Base-by-base conservation (phyloP, 2,888 invertebrate genomes). In the Maniola hyperantus region DNA sequence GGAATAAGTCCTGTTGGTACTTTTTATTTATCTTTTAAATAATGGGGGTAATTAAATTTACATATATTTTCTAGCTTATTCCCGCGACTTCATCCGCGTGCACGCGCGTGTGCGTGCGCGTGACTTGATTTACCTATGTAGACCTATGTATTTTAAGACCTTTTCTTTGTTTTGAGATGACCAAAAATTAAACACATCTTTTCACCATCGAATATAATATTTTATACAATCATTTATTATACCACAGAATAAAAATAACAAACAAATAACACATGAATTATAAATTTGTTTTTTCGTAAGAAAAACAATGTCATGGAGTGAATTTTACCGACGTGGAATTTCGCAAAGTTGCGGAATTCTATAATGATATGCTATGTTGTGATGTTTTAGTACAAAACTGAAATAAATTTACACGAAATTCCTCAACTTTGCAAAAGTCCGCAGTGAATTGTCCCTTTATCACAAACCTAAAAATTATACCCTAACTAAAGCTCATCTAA, bases 231-330 rank as follows among this genome's bases (percentile, higher is more conserved):
- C 46, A 34, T 48, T 59, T 59, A 33, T 15, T 63, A 54, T 18
- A 64, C 57, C 64, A 64, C 57, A 58, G n/a, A 50, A 26, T 48
- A 48, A 64, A 58, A 63, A 53, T 44, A 55, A 63, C 54, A 57
- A 64, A 58, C 57, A 50, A 64, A 39, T 53, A 62, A 59, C 59
- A 63, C 48, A 63, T 34, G 36, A 8, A 15, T 39, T 57, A 50
- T 15, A 57, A 55, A 58, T 6, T 55, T 46, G 34, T 44, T 54
- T 62, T 63, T 64, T 55, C 54, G 46, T 64, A 46, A 39, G 11
- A 55, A 55, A 48, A 34, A 55, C 46, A 57, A 20, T 39, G 20
- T 42, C 39, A 34, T 54, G 33, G 5, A 63, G 18, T 15, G 33
- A 55, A 44, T 39, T 53, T 15, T 50, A 50, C 4, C n/a, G 18